These are phyloP conservation scores for Camptogramma bilineatum DNA, from an alignment of 2,888 invertebrate genomes.

Conservation along the genomic window DNA sequence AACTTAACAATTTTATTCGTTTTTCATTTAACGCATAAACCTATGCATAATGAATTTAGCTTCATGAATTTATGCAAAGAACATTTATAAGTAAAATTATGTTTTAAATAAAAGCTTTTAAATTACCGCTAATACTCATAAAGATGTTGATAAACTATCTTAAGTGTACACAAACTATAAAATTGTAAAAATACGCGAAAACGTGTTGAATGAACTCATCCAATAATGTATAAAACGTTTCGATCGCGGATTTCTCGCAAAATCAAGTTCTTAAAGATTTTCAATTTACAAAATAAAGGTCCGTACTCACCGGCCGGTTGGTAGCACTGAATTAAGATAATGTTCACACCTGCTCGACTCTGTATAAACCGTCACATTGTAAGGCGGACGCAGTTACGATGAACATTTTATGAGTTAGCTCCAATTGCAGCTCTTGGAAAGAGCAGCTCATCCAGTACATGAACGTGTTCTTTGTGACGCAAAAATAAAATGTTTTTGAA, in stretches of 20 bases:
- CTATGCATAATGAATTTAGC: slow-evolving; percentile 21
- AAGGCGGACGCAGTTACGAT: slow-evolving; percentile 68
- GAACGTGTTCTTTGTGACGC: no score
- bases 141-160: slow-evolving; percentile 19
- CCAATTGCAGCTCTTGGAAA: slow-evolving; percentile 31
- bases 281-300: slow-evolving; percentile 64
- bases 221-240: slow-evolving; percentile 11
- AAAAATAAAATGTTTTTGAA: neutral
- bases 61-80: slow-evolving; percentile 19
- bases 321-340: slow-evolving; percentile 83
- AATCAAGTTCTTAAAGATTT: slow-evolving; percentile 39
- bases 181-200: neutral
- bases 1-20: slow-evolving; percentile 39
- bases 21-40: slow-evolving; percentile 15
- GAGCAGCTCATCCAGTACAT: slow-evolving; percentile 15
- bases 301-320: slow-evolving; percentile 64
- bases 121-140: slow-evolving; percentile 17
- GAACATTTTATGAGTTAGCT: slow-evolving; percentile 70
- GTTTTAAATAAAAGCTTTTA: slow-evolving; percentile 25
- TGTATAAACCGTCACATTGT: slow-evolving; percentile 76
- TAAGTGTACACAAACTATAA: slow-evolving; percentile 3
- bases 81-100: slow-evolving; percentile 20
- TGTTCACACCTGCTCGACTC: slow-evolving; percentile 80
- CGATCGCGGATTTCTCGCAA: slow-evolving; percentile 24
- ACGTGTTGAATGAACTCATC: slow-evolving; percentile 3